Percentiles rank a stretch among this genome's conserved stretches.
phyloP scores from a whole-genome alignment of 2,113 vertebrate species.

The Malurus elegans region DNA sequence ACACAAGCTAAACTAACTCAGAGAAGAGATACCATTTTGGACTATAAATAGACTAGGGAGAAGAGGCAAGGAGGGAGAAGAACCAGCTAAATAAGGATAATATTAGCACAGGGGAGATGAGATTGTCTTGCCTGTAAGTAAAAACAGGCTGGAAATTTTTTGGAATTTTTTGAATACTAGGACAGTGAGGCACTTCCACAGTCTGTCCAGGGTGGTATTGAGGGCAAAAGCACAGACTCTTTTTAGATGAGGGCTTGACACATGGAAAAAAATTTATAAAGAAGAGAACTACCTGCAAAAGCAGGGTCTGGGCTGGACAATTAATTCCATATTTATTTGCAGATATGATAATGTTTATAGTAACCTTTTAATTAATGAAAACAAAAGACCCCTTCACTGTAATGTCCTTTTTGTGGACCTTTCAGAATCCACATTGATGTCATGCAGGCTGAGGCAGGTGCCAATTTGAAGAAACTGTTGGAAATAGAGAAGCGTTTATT shows the following conservation, averaged over 20 bases:
- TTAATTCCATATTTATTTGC: background rate
- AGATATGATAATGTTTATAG: background rate
- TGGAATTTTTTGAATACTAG: background rate
- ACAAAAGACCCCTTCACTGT: background rate
- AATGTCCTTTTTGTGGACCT: background rate
- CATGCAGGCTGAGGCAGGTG: conserved; percentile 73
- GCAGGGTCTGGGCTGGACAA: background rate
- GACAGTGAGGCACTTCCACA: background rate
- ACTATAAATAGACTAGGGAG: background rate
- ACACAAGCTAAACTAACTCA: background rate
- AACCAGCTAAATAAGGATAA: background rate
- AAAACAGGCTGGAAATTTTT: background rate
- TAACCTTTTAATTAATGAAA: background rate
- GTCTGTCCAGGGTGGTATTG: background rate
- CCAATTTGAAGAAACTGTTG: conserved; percentile 80
- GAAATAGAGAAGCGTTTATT: conserved; percentile 73
- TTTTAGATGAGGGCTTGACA: background rate
- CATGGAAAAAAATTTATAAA: background rate
- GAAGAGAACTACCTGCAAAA: background rate
- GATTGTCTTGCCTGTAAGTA: background rate
- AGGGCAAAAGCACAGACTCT: background rate
- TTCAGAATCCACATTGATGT: conserved; percentile 82
- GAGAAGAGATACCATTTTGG: background rate
- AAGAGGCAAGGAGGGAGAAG: background rate
- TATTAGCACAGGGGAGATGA: background rate